Evolutionary conservation across 1,140 invertebrate genomes (phyloP), one percentile per base, ranked within the genome.

Genomic region (Piezodorus guildinii): DNA sequence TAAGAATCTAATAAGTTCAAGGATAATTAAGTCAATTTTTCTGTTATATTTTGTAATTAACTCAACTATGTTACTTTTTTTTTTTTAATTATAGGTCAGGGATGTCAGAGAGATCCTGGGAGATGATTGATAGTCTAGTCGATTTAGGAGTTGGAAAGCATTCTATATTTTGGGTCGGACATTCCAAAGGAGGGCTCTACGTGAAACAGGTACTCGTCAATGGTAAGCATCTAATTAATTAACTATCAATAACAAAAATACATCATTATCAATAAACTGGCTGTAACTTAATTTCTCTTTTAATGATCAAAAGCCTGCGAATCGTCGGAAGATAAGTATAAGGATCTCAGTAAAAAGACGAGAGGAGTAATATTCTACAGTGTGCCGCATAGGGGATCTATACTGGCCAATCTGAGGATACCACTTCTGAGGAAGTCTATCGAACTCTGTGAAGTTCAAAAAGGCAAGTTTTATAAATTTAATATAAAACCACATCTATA

Each of bases 341-440:
- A 58, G 3, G 52, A 63, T 1, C 68, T 85, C 0, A 82, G 77
- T 75, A 60, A 67, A 0, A 75, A 77, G 2, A 82, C 82, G 8
- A 77, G 76, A 19, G 83, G 79, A 0, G 83, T 85, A 62, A 79
- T 87, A 74, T 87, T 85, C 72, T 86, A 86, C 72, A 86, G 84
- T 21, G 84, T 86, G n/a, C 85, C 85, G 0, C 85, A 87, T 72
- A 76, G 81, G 6, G 85, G 85, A 2, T 87, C 85, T 2, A 78
- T 80, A 10, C 74, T 86, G 21, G 85, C 85, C 0, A 81, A 82
- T 67, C 80, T 85, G 43, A 84, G 82, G 67, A 73, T 81, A 49
- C 83, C 83, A 0, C 74, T 85, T 15, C 54, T 66, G 16, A 70
- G 80, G 25, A 79, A 81, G 64, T 80, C 83, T 3, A 75, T 82